Base-by-base conservation (phyloP, 2,888 invertebrate species). In the Itoplectis maculator region DNA sequence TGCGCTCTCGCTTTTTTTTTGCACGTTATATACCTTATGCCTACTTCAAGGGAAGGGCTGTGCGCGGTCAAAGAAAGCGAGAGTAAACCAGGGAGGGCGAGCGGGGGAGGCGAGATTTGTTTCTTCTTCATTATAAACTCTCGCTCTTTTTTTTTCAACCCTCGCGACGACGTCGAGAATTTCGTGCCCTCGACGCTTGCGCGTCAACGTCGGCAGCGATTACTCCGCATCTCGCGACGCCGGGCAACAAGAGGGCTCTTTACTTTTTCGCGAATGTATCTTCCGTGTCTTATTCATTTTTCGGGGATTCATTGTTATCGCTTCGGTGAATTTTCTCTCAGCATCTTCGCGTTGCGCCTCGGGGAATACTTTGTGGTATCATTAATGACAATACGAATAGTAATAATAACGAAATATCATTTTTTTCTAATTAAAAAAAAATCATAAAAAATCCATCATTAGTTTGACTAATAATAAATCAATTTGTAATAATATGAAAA, bases 101-200 rank as follows among this genome's bases (percentile, higher is more conserved):
- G 18, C n/a, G n/a, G 40, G 45, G 15, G 42, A 56, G 13, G 37
- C 66, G 77, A 63, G 68, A 82, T 70, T 78, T 54, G 68, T 76
- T 70, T 82, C 79, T 65, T 51, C 78, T 79, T 78, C 78, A 74
- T 81, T 78, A 78, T 72, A 56, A 65, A 59, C 63, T 70, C 69
- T 69, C 74, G 29, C 49, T 45, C 63, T 51, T 51, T 42, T 49
- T 51, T 51, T 42, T 49, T 9, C 29, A 59, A 29, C 45, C 56
- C 45, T 70, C 9, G n/a, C n/a, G n/a, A n/a, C n/a, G 29, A 29
- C 56, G 42, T 45, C 42, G 42, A 42, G 42, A 40, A 70, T 68
- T 49, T 68, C 35, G 29, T 29, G 29, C 29, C 29, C n/a, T n/a
- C 42, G 15, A 42, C 42, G 15, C 15, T 42, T 5, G 29, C 29